A percentile compares a stretch with the other conserved stretches of the same genome.
Conservation (phyloP, 2,888 invertebrate species). For the Chymomyza amoena region DNA sequence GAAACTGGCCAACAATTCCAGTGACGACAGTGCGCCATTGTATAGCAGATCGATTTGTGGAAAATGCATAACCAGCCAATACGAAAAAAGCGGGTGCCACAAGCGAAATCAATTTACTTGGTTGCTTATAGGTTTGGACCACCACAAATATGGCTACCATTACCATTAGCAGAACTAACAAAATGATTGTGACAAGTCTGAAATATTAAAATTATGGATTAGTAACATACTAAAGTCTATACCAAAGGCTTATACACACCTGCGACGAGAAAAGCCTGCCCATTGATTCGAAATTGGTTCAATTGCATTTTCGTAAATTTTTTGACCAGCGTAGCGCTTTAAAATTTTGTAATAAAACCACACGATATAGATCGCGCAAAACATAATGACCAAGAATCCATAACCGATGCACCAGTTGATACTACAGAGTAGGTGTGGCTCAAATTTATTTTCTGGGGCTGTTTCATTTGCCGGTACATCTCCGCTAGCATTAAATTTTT, state of each 20-base stretch:
- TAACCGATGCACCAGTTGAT: conserved; percentile 36
- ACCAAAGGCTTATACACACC: background rate
- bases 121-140: conserved; percentile 82
- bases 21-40: conserved; percentile 89
- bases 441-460: background rate
- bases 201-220: background rate
- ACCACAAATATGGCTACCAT: conserved; percentile 82
- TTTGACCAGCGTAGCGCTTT: too few species aligned
- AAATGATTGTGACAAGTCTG: conserved; percentile 80
- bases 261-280: too few species aligned
- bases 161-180: conserved; percentile 79
- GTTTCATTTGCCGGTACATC: background rate
- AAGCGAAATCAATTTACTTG: conserved; percentile 84
- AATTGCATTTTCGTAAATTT: too few species aligned
- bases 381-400: conserved; percentile 20
- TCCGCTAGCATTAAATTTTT: too few species aligned
- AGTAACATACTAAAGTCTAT: background rate
- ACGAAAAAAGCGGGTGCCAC: conserved; percentile 84
- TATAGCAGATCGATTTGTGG: conserved; percentile 82
- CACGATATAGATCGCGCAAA: conserved; percentile 30
- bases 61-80: conserved; percentile 82
- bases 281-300: too few species aligned
- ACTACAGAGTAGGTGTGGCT: conserved; percentile 16
- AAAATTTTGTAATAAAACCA: conserved; percentile 42
- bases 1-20: conserved; percentile 90